Evolutionary conservation across 2,797 vertebrate genomes (phyloP).

Genomic region (Sardinella longiceps): DNA sequence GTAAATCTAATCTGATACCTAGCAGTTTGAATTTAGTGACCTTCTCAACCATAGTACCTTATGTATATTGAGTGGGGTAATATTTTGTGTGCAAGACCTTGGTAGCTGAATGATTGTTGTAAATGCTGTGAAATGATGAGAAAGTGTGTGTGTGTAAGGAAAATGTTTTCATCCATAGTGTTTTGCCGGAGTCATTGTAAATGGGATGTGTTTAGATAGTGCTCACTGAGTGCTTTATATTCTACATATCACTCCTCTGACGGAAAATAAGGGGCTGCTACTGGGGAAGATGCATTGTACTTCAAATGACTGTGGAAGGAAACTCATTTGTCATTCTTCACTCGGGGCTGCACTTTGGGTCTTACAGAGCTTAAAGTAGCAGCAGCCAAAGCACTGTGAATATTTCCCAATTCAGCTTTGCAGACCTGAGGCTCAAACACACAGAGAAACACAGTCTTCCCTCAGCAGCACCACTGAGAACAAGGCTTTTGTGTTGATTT

Average conservation of each 20-base stretch:
- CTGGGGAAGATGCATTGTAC: neutral
- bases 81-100: no score
- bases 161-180: neutral
- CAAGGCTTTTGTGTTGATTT: neutral
- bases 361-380: neutral
- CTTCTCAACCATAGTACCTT: no score
- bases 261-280: neutral
- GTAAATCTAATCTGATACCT: no score
- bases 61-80: no score
- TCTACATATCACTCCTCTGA: neutral
- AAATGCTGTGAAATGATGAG: neutral
- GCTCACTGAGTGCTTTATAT: neutral
- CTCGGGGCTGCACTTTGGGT: neutral
- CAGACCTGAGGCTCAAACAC: constrained; percentile 7
- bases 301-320: neutral
- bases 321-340: neutral
- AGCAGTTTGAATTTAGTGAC: no score
- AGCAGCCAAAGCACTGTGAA: neutral
- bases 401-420: constrained; percentile 5
- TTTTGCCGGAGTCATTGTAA: neutral
- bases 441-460: neutral
- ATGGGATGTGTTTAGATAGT: neutral
- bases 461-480: neutral
- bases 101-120: neutral
- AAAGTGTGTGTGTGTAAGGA: constrained; percentile 17